Evolutionary conservation across 2,797 vertebrate species (phyloP).

Genomic region (Spondyliosoma cantharus): DNA sequence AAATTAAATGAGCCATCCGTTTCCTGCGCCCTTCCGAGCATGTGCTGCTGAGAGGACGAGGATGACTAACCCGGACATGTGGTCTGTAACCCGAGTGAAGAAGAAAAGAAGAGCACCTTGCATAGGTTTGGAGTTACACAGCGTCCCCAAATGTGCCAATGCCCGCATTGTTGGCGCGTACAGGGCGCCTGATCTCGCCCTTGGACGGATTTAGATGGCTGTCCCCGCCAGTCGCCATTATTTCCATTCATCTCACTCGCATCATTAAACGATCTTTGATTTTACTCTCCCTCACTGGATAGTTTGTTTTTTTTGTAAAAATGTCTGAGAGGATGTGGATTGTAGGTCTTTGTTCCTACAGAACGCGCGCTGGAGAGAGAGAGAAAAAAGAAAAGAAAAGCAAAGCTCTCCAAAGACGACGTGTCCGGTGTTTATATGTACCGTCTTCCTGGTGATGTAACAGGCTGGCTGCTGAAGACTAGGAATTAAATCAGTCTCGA

Average conservation of each 20-base stretch:
- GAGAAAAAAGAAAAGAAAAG: neutral
- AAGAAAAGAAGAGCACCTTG: too few relatives aligned
- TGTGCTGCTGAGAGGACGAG: neutral
- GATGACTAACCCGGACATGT: slow-evolving; percentile 24
- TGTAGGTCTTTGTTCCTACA: slow-evolving; percentile 2
- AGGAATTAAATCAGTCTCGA: slow-evolving; percentile 13
- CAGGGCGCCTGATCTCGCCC: too few relatives aligned
- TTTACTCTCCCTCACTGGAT: too few relatives aligned
- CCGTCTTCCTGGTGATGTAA: slow-evolving; percentile 52
- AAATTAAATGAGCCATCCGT: slow-evolving; percentile 26
- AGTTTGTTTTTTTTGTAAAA: too few relatives aligned
- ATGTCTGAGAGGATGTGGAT: too few relatives aligned
- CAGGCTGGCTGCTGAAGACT: neutral
- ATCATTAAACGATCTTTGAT: too few relatives aligned
- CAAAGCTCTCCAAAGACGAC: neutral
- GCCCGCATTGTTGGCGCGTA: too few relatives aligned
- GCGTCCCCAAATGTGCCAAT: neutral
- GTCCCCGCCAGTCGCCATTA: too few relatives aligned
- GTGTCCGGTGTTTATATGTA: slow-evolving; percentile 29
- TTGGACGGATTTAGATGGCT: too few relatives aligned
- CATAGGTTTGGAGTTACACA: neutral
- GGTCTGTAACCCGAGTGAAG: neutral
- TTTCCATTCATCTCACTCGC: too few relatives aligned
- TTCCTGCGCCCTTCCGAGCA: slow-evolving; percentile 34
- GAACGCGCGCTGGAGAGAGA: neutral